phyloP scores from a whole-genome alignment of 2,888 invertebrate species.

The Leucoptera coffeella region DNA sequence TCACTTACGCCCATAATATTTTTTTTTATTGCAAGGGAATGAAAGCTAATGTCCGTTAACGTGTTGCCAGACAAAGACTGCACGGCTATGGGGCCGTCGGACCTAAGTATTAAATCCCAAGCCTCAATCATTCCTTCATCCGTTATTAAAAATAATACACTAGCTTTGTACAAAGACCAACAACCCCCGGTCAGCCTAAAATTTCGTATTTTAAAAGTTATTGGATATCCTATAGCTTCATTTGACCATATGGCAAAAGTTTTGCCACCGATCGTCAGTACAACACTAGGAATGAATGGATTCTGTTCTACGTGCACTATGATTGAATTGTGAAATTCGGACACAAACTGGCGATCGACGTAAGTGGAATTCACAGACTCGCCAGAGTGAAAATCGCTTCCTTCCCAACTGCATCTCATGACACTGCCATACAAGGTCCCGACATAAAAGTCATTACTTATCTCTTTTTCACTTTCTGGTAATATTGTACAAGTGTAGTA shows the following conservation, averaged over 20 bases:
- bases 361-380: conserved; percentile 57
- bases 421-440: conserved; percentile 39
- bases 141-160: conserved; percentile 63
- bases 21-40: conserved; percentile 47
- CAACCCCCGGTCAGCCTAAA: conserved; percentile 55
- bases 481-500: conserved; percentile 26
- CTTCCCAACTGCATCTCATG: conserved; percentile 56
- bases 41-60: conserved; percentile 58
- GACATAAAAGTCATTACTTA: conserved; percentile 21
- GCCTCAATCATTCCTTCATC: conserved; percentile 72
- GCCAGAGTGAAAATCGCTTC: conserved; percentile 60
- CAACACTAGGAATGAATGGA: conserved; percentile 53
- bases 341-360: conserved; percentile 28
- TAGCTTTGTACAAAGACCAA: conserved; percentile 74
- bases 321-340: conserved; percentile 66
- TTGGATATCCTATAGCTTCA: conserved; percentile 51
- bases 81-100: conserved; percentile 61
- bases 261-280: conserved; percentile 69
- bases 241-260: conserved; percentile 72
- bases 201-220: conserved; percentile 61
- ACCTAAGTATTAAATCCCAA: conserved; percentile 71
- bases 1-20: conserved; percentile 64
- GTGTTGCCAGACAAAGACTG: conserved; percentile 62
- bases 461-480: conserved; percentile 18
- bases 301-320: conserved; percentile 56